These are phyloP conservation scores for Mesaphorura yosii DNA, from an alignment of 1,140 invertebrate species.

Conservation along the genomic window DNA sequence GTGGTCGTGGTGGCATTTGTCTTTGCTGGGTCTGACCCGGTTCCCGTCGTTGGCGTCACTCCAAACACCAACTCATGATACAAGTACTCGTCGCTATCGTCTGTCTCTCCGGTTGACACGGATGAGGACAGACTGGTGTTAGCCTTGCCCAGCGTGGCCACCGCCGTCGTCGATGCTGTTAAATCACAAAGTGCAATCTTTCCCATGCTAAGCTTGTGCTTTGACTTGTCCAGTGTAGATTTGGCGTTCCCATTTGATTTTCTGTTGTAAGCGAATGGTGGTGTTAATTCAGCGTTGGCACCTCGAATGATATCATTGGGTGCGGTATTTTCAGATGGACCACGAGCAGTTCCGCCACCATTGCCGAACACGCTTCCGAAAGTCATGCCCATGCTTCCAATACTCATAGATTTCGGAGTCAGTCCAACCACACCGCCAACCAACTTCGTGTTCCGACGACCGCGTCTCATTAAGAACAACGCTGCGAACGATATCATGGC, in stretches of 20 bases:
- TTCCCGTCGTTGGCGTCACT: neutral
- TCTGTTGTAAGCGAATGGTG: too few relatives aligned
- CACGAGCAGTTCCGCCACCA: neutral
- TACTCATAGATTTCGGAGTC: conserved; percentile 24
- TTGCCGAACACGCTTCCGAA: neutral
- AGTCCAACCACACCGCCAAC: conserved; percentile 28
- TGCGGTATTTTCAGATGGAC: neutral
- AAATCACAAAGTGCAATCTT: neutral
- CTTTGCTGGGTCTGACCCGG: neutral
- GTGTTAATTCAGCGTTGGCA: too few relatives aligned
- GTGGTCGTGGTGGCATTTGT: neutral
- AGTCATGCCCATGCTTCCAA: neutral
- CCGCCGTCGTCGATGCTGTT: too few relatives aligned
- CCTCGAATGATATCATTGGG: neutral
- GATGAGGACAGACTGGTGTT: too few relatives aligned
- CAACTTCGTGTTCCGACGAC: conserved; percentile 28
- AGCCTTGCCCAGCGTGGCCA: too few relatives aligned
- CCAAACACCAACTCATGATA: neutral
- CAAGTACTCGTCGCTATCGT: neutral
- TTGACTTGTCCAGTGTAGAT: neutral
- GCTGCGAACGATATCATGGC: conserved; percentile 24
- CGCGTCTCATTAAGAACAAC: conserved; percentile 6
- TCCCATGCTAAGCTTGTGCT: neutral
- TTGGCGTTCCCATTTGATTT: too few relatives aligned
- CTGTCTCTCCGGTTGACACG: too few relatives aligned